Base-by-base conservation (phyloP, 2,113 vertebrate species). In the Junco hyemalis region DNA sequence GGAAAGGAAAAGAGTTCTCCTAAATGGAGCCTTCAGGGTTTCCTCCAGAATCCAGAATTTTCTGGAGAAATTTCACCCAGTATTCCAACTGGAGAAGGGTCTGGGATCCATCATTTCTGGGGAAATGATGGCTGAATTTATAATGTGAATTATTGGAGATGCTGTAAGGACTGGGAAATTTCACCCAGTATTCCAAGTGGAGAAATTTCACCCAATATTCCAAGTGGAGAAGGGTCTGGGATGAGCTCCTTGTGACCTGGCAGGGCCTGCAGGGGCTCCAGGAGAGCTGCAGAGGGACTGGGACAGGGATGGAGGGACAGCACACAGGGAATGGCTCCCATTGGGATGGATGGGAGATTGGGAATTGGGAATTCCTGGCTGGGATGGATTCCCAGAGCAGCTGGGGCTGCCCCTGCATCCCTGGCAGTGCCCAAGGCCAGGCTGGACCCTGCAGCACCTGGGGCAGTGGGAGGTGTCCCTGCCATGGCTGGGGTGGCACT, bases 331-430 rank as follows among this genome's bases (percentile, higher is more conserved):
- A 45, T 72, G 81, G 68, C 21, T 51, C 6, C 45, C 35, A 47
- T 0, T 33, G 69, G 40, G 28, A 0, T 38, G 24, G 50, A 0
- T 56, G 69, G 82, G 61, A 48, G 1, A 0, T 16, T 48, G 70
- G 60, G 81, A 3, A 38, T 18, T 60, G 35, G 40, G 59, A n/a
- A 73, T 74, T 73, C 24, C 40, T 33, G 54, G 31, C 31, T 56
- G 54, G 31, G 54, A 1, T 56, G 54, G 12, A 56, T 74, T 74
- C 6, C 40, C 81, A 65, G 81, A 73, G 22, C 1, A 25, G 56
- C 56, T 35, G 56, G 1, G 56, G 56, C 56, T 57, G 56, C 33
- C 56, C 54, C 56, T 35, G 56, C 4, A 35, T 35, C 56, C 56
- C 56, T 57, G 56, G 56, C 56, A 57, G 14, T 57, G 56, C 22